Percentiles rank a stretch among this genome's conserved stretches.
These are phyloP conservation scores for Genyomyrus donnyi DNA, from an alignment of 2,113 vertebrate genomes.

Conservation along the genomic window DNA sequence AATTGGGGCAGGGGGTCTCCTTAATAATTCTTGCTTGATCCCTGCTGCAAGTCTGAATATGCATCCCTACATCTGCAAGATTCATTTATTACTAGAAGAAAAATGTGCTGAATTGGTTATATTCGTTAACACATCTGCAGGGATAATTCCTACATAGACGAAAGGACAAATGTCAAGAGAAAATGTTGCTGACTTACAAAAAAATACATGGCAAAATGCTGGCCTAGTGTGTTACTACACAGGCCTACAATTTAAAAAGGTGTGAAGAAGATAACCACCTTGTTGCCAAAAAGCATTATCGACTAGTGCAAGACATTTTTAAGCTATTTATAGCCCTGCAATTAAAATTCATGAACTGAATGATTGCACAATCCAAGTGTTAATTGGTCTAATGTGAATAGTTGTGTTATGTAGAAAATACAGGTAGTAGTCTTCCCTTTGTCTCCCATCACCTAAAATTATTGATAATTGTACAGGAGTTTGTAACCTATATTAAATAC, in stretches of 20 bases:
- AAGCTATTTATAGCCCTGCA: not conserved
- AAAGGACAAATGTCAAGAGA: slow-evolving; percentile 4
- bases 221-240: not conserved
- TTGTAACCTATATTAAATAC: not conserved
- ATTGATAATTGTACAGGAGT: not conserved
- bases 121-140: not conserved
- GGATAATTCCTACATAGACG: not conserved
- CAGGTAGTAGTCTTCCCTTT: not conserved
- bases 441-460: not conserved
- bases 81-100: not conserved
- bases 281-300: not conserved
- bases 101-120: slow-evolving; percentile 8
- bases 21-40: not conserved
- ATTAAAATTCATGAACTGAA: not conserved
- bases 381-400: not conserved
- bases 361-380: not conserved
- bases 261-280: not conserved
- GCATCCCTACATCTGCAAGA: not conserved
- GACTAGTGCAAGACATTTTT: not conserved
- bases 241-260: not conserved
- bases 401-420: not conserved
- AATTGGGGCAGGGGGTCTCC: not conserved
- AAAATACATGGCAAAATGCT: not conserved
- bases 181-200: not conserved
- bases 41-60: not conserved